Base-by-base conservation (phyloP, 2,888 invertebrate genomes). In the Dione juno region DNA sequence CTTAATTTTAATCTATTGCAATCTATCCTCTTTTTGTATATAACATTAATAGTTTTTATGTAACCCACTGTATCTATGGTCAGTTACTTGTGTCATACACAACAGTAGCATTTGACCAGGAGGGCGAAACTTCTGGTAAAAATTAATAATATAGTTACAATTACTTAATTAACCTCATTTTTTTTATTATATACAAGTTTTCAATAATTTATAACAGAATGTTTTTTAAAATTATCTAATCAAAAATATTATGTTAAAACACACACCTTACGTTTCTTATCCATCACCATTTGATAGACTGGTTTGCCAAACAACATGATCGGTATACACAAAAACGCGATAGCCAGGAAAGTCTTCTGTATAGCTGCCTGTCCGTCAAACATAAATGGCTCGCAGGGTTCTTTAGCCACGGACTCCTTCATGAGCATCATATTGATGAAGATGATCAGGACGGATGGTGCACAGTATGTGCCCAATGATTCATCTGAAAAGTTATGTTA, bases 391-490 rank as follows among this genome's bases (percentile, higher is more conserved):
- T 89, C 83, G 79, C 95, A 96, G 0, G 88, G 92, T 0, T 83
- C 78, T 9, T 88, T 87, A 11, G 84, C 83, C 0, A 85, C 85
- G 0, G 90, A 81, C 68, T 84, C 76, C 79, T 95, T 96, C 79
- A 95, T 84, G 78, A 96, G 88, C 89, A 96, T 95, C 97, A 97
- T 97, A 86, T 96, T 96, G 85, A 97, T 97, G 81, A 97, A 95
- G 71, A 96, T 95, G 72, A 97, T 96, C 21, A 97, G 93, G 0
- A 97, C 95, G 40, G 96, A 96, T 0, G 97, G 97, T 0, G 97
- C 97, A 80, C 95, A 96, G 1, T 89, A 90, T 0, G 95, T 87
- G 28, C 90, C 88, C 37, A 85, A 85, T 1, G 84, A 84, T 21
- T 85, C 80, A 67, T 92, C 94, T 94, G 81, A 3, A 84, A 80